These are phyloP conservation scores for Troides helena DNA, from an alignment of 2,888 invertebrate genomes.

Conservation along the genomic window DNA sequence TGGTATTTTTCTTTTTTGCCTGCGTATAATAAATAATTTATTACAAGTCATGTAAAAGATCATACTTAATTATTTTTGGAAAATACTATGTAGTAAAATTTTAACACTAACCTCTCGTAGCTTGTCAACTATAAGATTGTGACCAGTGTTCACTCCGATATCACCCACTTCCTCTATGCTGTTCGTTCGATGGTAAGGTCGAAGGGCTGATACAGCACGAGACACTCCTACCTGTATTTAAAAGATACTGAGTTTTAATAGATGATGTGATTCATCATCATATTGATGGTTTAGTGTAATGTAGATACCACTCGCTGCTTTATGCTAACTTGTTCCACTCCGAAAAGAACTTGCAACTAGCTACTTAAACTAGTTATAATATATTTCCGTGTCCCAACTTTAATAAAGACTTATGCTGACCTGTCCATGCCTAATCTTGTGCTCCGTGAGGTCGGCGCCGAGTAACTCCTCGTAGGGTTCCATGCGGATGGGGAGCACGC, in stretches of 20 bases:
- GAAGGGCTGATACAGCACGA: constrained; percentile 86
- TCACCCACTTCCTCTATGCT: constrained; percentile 67
- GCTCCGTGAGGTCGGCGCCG: constrained; percentile 94
- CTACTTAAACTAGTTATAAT: not conserved
- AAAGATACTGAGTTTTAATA: not conserved
- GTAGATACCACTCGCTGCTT: no score
- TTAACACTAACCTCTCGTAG: constrained; percentile 56
- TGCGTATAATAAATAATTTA: constrained; percentile 38
- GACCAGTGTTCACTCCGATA: constrained; percentile 87
- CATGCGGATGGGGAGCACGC: constrained; percentile 91
- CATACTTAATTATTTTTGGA: not conserved
- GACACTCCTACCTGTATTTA: constrained; percentile 82
- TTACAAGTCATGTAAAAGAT: not conserved
- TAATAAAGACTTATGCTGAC: constrained; percentile 49
- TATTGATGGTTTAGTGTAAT: not conserved
- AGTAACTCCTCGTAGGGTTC: constrained; percentile 90
- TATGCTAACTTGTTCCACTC: no score
- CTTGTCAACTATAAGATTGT: constrained; percentile 72
- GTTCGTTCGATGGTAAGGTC: constrained; percentile 79
- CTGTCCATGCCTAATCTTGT: constrained; percentile 87
- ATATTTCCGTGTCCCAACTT: not conserved
- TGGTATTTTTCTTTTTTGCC: constrained; percentile 44
- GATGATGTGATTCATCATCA: not conserved
- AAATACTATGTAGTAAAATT: not conserved
- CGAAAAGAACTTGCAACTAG: no score